Evolutionary conservation across 2,888 invertebrate species (phyloP), one percentile per base, ranked within the genome.

Genomic region (Liopterus haemorrhoidalis): DNA sequence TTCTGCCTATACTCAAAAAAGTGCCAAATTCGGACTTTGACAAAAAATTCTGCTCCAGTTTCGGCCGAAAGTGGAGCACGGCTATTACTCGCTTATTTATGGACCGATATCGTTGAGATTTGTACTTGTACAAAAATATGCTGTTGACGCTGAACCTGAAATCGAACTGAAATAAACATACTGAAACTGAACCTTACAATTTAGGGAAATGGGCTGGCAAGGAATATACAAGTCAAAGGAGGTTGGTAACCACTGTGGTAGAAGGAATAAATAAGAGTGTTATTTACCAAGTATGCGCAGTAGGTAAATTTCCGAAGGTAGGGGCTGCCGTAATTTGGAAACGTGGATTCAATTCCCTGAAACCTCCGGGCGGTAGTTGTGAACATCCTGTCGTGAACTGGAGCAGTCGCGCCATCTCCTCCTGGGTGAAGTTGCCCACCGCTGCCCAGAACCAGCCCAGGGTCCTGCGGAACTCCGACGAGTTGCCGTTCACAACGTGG

Each of bases 351-450:
- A 94, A 75, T 63, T 94, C 92, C 67, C 79, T 72, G 46, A 94
- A 94, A 9, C 93, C 94, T 21, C 90, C 91, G 0, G 89, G 84
- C 16, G 89, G 94, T 61, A 94, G 75, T 69, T 93, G 91, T 25
- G 90, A 86, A 68, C 90, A 91, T 46, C 94, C 93, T 0, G 93
- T 93, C 25, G 90, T 88, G 67, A 94, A 94, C 71, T 94, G 94
- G 59, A 92, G 72, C 57, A 95, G 73, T 25, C 93, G 72, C 2
- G 93, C 93, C 80, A 94, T 89, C 73, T 94, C 93, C 64, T 92
- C 89, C 68, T 81, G 86, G 47, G 86, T 87, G 66, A 93, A 90
- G 69, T 88, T 87, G 53, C 84, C 82, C 24, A 92, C 81, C 15
- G 89, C 87, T 0, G 88, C 86, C 90, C 90, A 91, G 67, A 90